Conservation (phyloP, 2,888 invertebrate species). For the Phortica magna region DNA sequence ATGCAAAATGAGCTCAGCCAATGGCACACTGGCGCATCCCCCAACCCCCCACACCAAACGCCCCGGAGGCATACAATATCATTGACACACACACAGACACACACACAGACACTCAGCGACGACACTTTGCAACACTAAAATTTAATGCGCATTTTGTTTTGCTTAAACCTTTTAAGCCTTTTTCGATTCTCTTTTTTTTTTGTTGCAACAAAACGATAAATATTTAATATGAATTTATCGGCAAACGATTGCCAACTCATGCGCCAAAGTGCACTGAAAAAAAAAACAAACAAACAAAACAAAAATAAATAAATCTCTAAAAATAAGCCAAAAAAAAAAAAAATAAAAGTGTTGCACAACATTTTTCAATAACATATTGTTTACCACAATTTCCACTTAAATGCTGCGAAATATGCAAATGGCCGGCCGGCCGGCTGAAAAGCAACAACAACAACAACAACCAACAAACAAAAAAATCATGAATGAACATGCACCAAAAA, state of each 20-base stretch:
- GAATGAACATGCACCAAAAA: background rate
- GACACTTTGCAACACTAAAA: background rate
- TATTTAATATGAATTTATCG: constrained; percentile 26
- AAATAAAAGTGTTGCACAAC: background rate
- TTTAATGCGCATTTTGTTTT: background rate
- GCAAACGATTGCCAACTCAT: background rate
- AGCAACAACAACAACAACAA: background rate
- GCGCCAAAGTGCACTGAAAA: background rate
- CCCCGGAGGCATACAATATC: too few species aligned
- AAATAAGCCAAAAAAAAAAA: background rate
- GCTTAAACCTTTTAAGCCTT: background rate
- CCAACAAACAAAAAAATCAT: background rate
- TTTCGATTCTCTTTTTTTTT: background rate
- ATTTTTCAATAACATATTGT: constrained; percentile 47
- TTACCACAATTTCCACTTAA: constrained; percentile 57
- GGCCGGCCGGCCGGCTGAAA: too few species aligned
- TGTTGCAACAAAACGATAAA: constrained; percentile 5
- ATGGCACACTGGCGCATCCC: too few species aligned
- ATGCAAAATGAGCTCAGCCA: too few species aligned
- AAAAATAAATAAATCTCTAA: background rate
- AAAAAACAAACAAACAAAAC: background rate
- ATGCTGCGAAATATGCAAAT: constrained; percentile 17
- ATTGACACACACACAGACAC: too few species aligned
- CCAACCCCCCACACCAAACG: too few species aligned
- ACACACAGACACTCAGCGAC: background rate